Evolutionary conservation across 2,113 vertebrate genomes (phyloP).

Genomic region (Beaufortia kweichowensis): DNA sequence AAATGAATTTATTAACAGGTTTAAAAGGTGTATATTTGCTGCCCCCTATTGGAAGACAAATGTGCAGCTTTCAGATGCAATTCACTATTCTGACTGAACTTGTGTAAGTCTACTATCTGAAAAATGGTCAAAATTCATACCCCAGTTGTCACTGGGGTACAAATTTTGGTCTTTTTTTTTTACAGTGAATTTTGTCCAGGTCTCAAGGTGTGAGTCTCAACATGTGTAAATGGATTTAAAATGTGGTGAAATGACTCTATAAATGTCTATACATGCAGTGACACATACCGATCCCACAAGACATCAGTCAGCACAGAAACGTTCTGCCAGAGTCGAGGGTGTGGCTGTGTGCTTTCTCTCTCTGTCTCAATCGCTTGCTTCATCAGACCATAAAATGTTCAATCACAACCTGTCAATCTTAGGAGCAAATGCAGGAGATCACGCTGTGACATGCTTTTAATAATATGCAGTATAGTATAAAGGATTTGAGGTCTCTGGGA

Average conservation of each 20-base stretch:
- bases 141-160: too few species aligned
- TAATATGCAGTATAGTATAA: neutral
- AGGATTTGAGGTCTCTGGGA: neutral
- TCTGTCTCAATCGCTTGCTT: too few species aligned
- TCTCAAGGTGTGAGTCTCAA: neutral
- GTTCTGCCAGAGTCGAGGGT: neutral
- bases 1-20: neutral
- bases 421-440: neutral
- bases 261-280: neutral
- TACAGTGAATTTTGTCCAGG: too few species aligned
- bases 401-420: slow-evolving; percentile 2
- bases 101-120: too few species aligned
- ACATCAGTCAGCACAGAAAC: neutral
- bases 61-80: neutral
- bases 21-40: slow-evolving; percentile 40
- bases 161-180: too few species aligned
- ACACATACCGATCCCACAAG: neutral
- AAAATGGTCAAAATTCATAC: too few species aligned
- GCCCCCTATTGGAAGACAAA: slow-evolving; percentile 44
- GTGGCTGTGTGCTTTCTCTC: neutral
- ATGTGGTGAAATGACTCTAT: neutral
- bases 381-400: slow-evolving; percentile 30
- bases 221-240: neutral
- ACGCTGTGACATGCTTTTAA: neutral
- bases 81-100: too few species aligned